Evolutionary conservation across 2,113 vertebrate genomes (phyloP).

Genomic region (Poecile atricapillus): DNA sequence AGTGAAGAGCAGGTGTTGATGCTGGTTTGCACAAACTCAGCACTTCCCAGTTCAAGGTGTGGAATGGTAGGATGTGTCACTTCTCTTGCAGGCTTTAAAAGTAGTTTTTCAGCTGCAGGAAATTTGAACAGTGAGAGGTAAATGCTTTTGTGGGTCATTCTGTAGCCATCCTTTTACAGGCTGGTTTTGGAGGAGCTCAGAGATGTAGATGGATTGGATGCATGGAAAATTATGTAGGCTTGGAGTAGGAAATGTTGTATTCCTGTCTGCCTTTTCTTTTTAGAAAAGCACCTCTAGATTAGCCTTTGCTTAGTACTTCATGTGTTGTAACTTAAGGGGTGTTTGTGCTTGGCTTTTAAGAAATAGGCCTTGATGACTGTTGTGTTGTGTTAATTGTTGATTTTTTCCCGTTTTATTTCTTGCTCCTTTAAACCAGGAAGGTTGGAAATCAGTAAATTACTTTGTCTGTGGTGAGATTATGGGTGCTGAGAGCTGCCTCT

Average conservation of each 20-base stretch:
- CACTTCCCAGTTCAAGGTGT: not conserved
- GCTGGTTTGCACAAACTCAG: not conserved
- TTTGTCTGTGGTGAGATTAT: not conserved
- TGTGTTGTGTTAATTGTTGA: not conserved
- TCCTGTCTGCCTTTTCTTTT: not conserved
- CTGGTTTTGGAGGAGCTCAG: not conserved
- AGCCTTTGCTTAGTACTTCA: not conserved
- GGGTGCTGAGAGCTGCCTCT: not conserved
- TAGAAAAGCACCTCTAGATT: not conserved
- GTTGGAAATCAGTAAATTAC: not conserved
- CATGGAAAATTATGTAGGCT: not conserved
- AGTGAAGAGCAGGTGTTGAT: not conserved
- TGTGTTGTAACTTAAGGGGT: not conserved
- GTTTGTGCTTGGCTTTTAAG: not conserved
- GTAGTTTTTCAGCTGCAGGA: not conserved
- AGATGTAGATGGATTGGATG: not conserved
- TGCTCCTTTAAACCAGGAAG: not conserved
- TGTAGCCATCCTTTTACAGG: not conserved
- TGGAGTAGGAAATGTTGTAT: not conserved
- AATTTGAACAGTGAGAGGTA: not conserved
- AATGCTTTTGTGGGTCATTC: not conserved
- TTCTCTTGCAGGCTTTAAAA: not conserved
- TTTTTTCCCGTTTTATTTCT: not conserved
- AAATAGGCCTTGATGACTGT: not conserved
- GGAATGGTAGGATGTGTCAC: not conserved